Evolutionary conservation across 1,140 invertebrate genomes (phyloP).

Genomic region (Drosophila yakuba): DNA sequence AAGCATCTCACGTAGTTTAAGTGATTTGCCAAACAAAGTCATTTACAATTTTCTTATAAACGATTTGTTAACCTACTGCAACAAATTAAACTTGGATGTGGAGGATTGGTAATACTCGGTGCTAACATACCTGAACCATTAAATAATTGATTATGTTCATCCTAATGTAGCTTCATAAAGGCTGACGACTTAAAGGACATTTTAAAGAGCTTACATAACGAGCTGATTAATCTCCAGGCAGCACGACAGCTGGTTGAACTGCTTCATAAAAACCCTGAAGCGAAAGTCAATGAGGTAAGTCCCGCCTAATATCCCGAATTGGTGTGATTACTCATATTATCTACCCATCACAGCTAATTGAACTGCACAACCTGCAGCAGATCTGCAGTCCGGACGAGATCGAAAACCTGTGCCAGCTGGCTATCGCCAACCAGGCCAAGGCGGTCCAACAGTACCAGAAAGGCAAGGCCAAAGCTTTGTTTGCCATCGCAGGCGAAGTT

Average conservation of each 20-base stretch:
- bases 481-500: conserved; percentile 87
- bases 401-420: conserved; percentile 86
- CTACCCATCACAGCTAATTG: conserved; percentile 86
- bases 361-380: conserved; percentile 87
- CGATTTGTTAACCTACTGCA: conserved; percentile 87
- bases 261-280: conserved; percentile 84
- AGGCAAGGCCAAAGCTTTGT: conserved; percentile 90
- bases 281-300: conserved; percentile 84
- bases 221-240: conserved; percentile 87
- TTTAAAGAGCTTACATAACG: conserved; percentile 86
- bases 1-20: conserved; percentile 85
- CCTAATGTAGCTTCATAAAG: conserved; percentile 64
- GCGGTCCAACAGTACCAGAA: conserved; percentile 88
- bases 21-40: conserved; percentile 86
- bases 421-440: conserved; percentile 89
- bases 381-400: conserved; percentile 88
- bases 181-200: conserved; percentile 87
- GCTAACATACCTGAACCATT: background rate
- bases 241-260: conserved; percentile 76
- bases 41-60: conserved; percentile 89
- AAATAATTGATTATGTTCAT: background rate
- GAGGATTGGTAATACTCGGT: conserved; percentile 85
- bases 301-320: conserved; percentile 16
- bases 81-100: conserved; percentile 87
- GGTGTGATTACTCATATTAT: too few species aligned